Evolutionary conservation across 2,888 invertebrate genomes (phyloP).

Genomic region (Calameuta filiformis): DNA sequence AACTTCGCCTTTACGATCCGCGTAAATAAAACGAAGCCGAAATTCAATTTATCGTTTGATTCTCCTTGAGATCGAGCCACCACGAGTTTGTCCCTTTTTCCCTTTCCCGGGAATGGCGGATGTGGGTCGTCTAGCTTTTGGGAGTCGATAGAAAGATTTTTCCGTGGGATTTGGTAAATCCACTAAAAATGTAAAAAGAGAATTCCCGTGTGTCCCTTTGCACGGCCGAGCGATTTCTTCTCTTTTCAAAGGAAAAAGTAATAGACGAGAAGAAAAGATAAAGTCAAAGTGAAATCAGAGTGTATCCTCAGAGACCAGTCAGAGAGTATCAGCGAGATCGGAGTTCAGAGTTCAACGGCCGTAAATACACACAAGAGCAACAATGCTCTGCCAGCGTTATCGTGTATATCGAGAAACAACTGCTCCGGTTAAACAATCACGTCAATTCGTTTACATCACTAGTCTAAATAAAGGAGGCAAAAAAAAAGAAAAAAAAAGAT

Average conservation of each 20-base stretch:
- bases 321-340: neutral
- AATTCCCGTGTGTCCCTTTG: neutral
- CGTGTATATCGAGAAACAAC: neutral
- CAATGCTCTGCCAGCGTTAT: neutral
- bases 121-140: neutral
- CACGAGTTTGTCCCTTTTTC: neutral
- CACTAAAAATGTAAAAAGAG: neutral
- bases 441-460: neutral
- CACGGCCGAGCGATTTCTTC: neutral
- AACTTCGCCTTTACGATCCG: neutral
- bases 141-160: neutral
- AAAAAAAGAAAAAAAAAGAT: neutral
- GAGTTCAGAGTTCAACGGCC: neutral
- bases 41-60: conserved; percentile 14
- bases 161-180: neutral
- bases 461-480: neutral
- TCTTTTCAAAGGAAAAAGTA: neutral
- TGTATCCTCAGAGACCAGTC: neutral
- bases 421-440: neutral
- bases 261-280: neutral
- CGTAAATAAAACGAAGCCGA: conserved; percentile 8
- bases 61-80: neutral
- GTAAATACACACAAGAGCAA: neutral
- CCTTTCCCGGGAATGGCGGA: neutral
- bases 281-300: neutral